phyloP scores from a whole-genome alignment of 2,797 vertebrate genomes.

The Periophthalmus magnuspinnatus region DNA sequence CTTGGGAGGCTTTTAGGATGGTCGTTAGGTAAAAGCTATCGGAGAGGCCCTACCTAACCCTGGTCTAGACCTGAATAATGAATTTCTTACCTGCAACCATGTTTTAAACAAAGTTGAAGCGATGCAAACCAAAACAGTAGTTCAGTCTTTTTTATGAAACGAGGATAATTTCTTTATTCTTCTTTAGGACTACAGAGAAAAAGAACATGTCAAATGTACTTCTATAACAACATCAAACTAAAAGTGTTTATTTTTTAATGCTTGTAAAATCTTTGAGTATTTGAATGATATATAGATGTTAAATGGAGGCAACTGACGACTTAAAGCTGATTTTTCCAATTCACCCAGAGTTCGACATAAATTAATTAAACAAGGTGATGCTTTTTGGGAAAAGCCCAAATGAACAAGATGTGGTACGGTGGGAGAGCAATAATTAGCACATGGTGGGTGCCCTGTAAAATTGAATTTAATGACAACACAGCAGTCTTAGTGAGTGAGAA shows the following conservation, averaged over 20 bases:
- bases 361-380: slow-evolving; percentile 2
- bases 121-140: slow-evolving; percentile 26
- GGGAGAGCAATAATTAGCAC: slow-evolving; percentile 74
- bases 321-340: neutral
- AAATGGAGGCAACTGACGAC: neutral
- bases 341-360: neutral
- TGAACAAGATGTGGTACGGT: slow-evolving; percentile 39
- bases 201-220: neutral
- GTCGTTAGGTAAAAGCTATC: slow-evolving; percentile 75
- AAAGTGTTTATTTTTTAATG: neutral
- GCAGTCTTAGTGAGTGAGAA: slow-evolving; percentile 73
- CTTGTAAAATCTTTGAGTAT: too few relatives aligned
- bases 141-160: neutral
- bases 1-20: slow-evolving; percentile 74
- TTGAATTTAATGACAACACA: slow-evolving; percentile 81
- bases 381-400: slow-evolving; percentile 41
- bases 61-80: slow-evolving; percentile 75
- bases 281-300: too few relatives aligned
- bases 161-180: neutral
- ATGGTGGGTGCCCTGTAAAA: slow-evolving; percentile 73
- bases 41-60: slow-evolving; percentile 48
- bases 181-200: too few relatives aligned
- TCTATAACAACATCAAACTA: neutral
- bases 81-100: slow-evolving; percentile 72
- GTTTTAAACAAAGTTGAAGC: slow-evolving; percentile 54